Evolutionary conservation across 2,888 invertebrate species (phyloP), one percentile per base, ranked within the genome.

Genomic region (Aethes cnicana): DNA sequence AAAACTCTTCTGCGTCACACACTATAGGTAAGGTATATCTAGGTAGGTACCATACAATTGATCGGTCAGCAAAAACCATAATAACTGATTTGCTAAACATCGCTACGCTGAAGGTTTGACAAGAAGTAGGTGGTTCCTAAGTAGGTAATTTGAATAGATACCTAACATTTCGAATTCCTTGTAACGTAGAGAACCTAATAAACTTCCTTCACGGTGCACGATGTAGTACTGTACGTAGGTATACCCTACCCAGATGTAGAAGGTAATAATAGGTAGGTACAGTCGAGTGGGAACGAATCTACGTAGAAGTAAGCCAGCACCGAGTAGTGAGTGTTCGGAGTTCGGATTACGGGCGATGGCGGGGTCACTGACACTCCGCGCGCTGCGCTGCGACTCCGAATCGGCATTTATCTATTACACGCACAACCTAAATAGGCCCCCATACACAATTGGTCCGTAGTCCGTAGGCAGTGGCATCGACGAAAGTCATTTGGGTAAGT

Each of bases 301-400:
- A 17, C 16, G 66, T 68, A 68, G 68, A 69, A 68, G 74, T 75
- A 68, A 72, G 71, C 61, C 70, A 70, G 70, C 61, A 69, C 66
- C 68, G 66, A 67, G 61, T 61, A 57, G 58, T n/a, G 56, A 64
- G 66, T 59, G 63, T 65, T 67, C 66, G 64, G 62, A 62, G 63
- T 65, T 67, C 66, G 64, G 62, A 62, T 66, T 65, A 66, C 58
- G 66, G 62, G 61, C 68, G 71, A 72, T n/a, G 64, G 77, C 73
- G 84, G 77, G 86, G 86, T 87, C 86, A 85, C 72, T 84, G 86
- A 87, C 86, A 82, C 78, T 32, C 44, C 52, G 52, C 39, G 46
- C 37, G 37, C 21, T 30, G 44, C 37, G 30, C 37, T 37, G 43
- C 30, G 35, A 26, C 47, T 39, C 42, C 16, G 23, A 48, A 44